These are phyloP conservation scores for Coelinius sp. DNA, from an alignment of 2,888 invertebrate species.

Conservation along the genomic window DNA sequence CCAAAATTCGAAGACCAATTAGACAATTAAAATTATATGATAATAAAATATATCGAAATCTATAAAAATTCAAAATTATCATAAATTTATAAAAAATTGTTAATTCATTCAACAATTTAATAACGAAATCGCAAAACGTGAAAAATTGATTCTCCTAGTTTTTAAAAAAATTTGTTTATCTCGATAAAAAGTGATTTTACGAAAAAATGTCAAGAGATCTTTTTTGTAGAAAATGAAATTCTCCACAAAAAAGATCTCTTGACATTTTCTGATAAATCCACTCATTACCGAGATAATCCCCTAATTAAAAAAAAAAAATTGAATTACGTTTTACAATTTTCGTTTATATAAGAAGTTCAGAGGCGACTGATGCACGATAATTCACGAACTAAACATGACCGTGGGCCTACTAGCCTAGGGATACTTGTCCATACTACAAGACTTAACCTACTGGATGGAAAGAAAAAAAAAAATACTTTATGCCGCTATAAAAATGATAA, in stretches of 20 bases:
- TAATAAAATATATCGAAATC: constrained; percentile 11
- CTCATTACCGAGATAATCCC: background rate
- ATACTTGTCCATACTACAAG: constrained; percentile 70
- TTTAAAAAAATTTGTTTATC: background rate
- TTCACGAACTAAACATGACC: constrained; percentile 45
- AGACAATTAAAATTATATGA: constrained; percentile 1
- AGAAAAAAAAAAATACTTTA: constrained; percentile 68
- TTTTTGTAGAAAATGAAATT: background rate
- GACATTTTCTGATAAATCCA: background rate
- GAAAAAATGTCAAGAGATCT: background rate
- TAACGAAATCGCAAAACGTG: constrained; percentile 4
- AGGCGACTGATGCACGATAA: constrained; percentile 52
- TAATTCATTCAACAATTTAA: constrained; percentile 32
- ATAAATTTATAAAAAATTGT: constrained; percentile 33
- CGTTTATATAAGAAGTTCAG: constrained; percentile 51
- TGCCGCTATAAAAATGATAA: constrained; percentile 48
- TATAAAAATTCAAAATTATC: constrained; percentile 37
- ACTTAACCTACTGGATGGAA: constrained; percentile 66
- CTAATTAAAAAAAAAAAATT: background rate
- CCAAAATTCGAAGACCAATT: constrained; percentile 1
- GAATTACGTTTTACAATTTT: background rate
- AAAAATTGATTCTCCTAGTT: background rate
- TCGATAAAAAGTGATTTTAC: background rate
- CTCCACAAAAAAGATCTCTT: background rate
- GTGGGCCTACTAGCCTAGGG: constrained; percentile 66